phyloP scores from a whole-genome alignment of 2,888 invertebrate genomes.

The Marasmarcha lunaedactyla region DNA sequence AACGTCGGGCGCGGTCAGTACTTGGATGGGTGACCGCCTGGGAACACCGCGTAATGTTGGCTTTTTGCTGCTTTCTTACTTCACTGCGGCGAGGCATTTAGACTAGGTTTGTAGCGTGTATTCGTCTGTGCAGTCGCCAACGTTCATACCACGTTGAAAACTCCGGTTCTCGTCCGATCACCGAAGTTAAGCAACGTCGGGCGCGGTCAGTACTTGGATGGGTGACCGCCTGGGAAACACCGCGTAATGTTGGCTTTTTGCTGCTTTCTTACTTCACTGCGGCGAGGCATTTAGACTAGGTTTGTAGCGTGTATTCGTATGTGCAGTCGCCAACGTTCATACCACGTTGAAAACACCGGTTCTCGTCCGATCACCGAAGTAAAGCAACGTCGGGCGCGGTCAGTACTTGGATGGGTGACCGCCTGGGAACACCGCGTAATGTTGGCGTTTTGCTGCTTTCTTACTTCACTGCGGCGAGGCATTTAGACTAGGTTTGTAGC shows the following conservation, averaged over 20 bases:
- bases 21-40: conserved; percentile 62
- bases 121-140: too few species aligned
- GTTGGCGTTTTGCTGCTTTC: conserved; percentile 2
- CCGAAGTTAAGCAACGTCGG: conserved; percentile 62
- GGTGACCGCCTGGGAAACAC: conserved; percentile 60
- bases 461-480: too few species aligned
- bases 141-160: conserved; percentile 55
- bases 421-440: conserved; percentile 41
- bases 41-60: conserved; percentile 29
- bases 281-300: too few species aligned
- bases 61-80: too few species aligned
- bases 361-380: conserved; percentile 65
- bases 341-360: conserved; percentile 57
- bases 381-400: conserved; percentile 60
- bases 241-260: too few species aligned
- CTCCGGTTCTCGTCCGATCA: conserved; percentile 64
- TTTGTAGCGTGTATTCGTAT: too few species aligned
- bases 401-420: conserved; percentile 64
- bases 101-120: too few species aligned
- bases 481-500: too few species aligned
- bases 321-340: conserved; percentile 40
- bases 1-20: conserved; percentile 60
- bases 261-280: too few species aligned
- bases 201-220: conserved; percentile 62
- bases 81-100: too few species aligned